Evolutionary conservation across 2,888 invertebrate genomes (phyloP).

Genomic region (Netelia melanura): DNA sequence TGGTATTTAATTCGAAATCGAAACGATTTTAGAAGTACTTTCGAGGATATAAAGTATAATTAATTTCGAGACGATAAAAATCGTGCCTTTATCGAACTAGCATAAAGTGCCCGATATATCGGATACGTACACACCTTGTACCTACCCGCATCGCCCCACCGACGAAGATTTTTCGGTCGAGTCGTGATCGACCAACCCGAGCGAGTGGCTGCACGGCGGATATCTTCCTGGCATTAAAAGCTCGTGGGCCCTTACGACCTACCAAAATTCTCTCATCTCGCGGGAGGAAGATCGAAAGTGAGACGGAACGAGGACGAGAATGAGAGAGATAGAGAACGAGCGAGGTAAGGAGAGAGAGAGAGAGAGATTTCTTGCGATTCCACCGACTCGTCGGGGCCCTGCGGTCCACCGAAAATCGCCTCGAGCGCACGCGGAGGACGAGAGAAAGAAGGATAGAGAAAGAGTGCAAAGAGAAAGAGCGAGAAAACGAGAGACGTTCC

Average conservation of each 20-base stretch:
- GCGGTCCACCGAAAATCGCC: conserved; percentile 68
- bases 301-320: conserved; percentile 21
- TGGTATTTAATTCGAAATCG: too few relatives aligned
- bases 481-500: conserved; percentile 66
- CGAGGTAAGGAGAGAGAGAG: conserved; percentile 32
- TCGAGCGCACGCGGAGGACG: conserved; percentile 56
- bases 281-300: conserved; percentile 52
- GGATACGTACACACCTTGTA: conserved; percentile 15
- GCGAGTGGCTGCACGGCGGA: conserved; percentile 45
- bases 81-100: neutral
- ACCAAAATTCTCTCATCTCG: conserved; percentile 65
- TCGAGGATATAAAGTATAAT: too few relatives aligned
- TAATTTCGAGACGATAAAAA: neutral
- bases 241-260: conserved; percentile 63
- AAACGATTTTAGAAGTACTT: too few relatives aligned
- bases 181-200: conserved; percentile 62
- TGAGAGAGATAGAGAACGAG: conserved; percentile 6
- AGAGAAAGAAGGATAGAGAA: conserved; percentile 18
- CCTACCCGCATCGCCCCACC: conserved; percentile 3
- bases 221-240: conserved; percentile 66
- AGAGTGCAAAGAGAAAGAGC: conserved; percentile 37
- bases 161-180: conserved; percentile 58
- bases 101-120: conserved; percentile 23
- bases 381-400: conserved; percentile 60
- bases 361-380: conserved; percentile 57